A percentile compares a stretch with the other conserved stretches of the same genome.
Conservation (phyloP, 2,888 invertebrate genomes). For the Himalopsyche kuldschensis region DNA sequence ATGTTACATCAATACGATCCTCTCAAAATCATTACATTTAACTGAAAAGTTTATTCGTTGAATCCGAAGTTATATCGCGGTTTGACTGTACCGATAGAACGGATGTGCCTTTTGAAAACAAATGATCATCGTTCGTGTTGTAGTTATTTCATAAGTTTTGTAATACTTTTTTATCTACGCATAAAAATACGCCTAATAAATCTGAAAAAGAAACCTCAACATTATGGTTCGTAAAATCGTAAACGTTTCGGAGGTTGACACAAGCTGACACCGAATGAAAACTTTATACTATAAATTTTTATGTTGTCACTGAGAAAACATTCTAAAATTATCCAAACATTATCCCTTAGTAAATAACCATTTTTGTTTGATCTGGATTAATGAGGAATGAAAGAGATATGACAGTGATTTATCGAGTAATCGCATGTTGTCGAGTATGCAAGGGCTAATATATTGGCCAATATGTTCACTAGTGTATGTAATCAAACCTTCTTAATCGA, state of each 20-base stretch:
- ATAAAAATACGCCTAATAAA: not conserved
- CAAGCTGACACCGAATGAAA: not conserved
- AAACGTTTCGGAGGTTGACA: not conserved
- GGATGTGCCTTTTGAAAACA: no score
- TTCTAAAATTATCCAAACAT: not conserved
- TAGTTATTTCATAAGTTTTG: not conserved
- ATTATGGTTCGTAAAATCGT: not conserved
- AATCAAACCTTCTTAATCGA: no score
- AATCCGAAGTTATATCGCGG: no score
- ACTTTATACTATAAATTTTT: not conserved
- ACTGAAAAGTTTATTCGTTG: no score
- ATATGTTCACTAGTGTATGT: not conserved
- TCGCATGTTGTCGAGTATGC: not conserved
- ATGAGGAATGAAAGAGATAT: not conserved
- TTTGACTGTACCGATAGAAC: no score
- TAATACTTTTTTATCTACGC: not conserved
- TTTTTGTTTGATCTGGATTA: not conserved
- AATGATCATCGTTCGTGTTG: not conserved
- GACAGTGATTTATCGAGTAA: not conserved
- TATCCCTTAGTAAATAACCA: not conserved
- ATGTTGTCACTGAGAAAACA: not conserved
- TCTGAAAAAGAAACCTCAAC: not conserved
- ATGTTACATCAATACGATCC: no score
- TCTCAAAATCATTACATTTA: no score
- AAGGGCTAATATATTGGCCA: not conserved